These are phyloP conservation scores for Cynocephalus volans DNA, from an alignment of 2,113 vertebrate genomes.

Conservation along the genomic window DNA sequence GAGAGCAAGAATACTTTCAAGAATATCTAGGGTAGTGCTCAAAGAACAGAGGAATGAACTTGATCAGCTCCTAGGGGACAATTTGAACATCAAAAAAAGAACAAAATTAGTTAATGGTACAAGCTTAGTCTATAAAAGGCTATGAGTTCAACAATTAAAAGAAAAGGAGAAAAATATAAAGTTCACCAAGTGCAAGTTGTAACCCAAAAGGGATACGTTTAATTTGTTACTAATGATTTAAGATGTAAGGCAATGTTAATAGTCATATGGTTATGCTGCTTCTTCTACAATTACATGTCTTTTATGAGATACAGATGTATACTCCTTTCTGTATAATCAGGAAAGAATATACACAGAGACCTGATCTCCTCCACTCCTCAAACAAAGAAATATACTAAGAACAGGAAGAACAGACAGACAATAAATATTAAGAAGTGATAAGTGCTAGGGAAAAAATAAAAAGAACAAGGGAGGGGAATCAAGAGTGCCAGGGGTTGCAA, in stretches of 20 bases:
- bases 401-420: not conserved
- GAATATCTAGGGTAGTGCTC: not conserved
- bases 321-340: constrained; percentile 49
- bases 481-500: not conserved
- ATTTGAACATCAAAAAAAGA: constrained; percentile 58
- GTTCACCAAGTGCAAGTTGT: constrained; percentile 36
- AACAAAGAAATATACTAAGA: constrained; percentile 61
- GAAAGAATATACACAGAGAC: constrained; percentile 49
- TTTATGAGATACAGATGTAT: not conserved
- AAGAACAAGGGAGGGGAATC: constrained; percentile 37
- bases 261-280: constrained; percentile 1
- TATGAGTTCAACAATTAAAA: constrained; percentile 28
- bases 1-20: constrained; percentile 42
- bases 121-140: constrained; percentile 27
- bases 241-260: constrained; percentile 43
- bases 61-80: not conserved
- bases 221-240: constrained; percentile 49
- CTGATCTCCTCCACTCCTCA: not conserved
- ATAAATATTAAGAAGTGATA: constrained; percentile 40
- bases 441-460: not conserved
- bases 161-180: constrained; percentile 50
- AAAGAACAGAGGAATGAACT: constrained; percentile 38
- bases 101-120: constrained; percentile 40
- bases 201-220: constrained; percentile 56
- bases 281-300: constrained; percentile 48